Evolutionary conservation across 64 coral and sea anemone species (phyloP).

Genomic region (Catalaphyllia jardinei): DNA sequence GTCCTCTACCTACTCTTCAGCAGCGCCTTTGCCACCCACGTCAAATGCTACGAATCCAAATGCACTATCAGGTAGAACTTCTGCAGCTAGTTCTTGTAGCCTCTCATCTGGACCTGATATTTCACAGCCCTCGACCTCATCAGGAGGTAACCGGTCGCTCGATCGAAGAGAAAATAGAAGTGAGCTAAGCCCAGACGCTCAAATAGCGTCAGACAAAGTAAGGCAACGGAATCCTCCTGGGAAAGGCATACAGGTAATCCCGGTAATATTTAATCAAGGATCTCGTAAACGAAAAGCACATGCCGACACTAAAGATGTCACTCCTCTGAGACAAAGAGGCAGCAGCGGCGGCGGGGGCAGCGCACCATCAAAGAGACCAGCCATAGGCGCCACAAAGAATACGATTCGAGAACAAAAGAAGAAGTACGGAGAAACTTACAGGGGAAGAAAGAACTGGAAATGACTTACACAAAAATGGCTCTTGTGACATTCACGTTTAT

Average conservation of each 20-base stretch:
- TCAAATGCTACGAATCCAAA: neutral
- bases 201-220: neutral
- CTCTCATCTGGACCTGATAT: neutral
- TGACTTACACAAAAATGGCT: neutral
- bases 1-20: neutral
- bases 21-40: neutral
- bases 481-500: neutral
- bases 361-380: neutral
- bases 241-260: neutral
- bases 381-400: neutral
- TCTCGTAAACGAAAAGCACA: neutral
- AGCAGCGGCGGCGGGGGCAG: neutral
- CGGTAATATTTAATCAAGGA: neutral
- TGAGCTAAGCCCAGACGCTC: neutral
- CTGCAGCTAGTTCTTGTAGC: neutral
- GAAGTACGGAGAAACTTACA: neutral
- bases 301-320: neutral
- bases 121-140: neutral
- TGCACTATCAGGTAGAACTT: neutral
- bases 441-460: neutral
- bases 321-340: neutral
- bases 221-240: constrained; percentile 5
- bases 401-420: neutral
- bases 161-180: neutral
- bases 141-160: neutral